These are phyloP conservation scores for Drosophila kohkoa DNA, from an alignment of 1,140 invertebrate species.

Conservation along the genomic window DNA sequence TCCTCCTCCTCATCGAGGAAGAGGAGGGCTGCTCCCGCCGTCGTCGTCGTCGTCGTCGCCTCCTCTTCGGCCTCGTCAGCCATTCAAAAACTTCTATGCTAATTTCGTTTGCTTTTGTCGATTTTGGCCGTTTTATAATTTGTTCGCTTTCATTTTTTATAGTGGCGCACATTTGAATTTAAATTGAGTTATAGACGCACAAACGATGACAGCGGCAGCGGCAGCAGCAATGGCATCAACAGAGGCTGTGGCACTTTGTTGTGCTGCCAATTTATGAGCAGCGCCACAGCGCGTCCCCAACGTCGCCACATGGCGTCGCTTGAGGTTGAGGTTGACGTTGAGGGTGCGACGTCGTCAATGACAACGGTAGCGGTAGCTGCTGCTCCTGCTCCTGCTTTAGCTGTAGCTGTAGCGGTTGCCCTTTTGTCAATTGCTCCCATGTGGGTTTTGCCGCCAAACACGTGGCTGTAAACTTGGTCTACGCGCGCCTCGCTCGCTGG, in stretches of 20 bases:
- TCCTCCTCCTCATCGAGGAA: constrained; percentile 32
- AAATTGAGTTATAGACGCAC: constrained; percentile 74
- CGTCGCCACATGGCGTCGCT: constrained; percentile 54
- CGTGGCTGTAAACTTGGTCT: constrained; percentile 57
- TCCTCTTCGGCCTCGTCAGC: constrained; percentile 37
- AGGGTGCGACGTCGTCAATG: constrained; percentile 34
- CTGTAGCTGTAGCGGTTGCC: constrained; percentile 52
- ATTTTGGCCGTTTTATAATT: constrained; percentile 62
- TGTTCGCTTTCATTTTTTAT: constrained; percentile 42
- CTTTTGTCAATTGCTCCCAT: constrained; percentile 83
- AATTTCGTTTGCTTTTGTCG: constrained; percentile 48
- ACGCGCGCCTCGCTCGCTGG: constrained; percentile 14
- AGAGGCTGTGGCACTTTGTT: constrained; percentile 50
- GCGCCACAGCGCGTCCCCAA: constrained; percentile 54
- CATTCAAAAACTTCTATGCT: constrained; percentile 63
- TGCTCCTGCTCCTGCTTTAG: constrained; percentile 2
- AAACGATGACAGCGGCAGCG: background rate
- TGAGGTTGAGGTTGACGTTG: background rate
- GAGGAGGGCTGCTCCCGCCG: too few relatives aligned
- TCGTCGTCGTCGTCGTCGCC: background rate
- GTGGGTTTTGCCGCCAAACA: constrained; percentile 76
- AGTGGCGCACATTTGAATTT: constrained; percentile 73
- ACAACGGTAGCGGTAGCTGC: constrained; percentile 29
- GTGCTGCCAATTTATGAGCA: constrained; percentile 78
- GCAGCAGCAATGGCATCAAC: constrained; percentile 8